Percentiles rank a stretch among this genome's conserved stretches.
These are phyloP conservation scores for Tachina grossa DNA, from an alignment of 2,888 invertebrate species.

Conservation along the genomic window DNA sequence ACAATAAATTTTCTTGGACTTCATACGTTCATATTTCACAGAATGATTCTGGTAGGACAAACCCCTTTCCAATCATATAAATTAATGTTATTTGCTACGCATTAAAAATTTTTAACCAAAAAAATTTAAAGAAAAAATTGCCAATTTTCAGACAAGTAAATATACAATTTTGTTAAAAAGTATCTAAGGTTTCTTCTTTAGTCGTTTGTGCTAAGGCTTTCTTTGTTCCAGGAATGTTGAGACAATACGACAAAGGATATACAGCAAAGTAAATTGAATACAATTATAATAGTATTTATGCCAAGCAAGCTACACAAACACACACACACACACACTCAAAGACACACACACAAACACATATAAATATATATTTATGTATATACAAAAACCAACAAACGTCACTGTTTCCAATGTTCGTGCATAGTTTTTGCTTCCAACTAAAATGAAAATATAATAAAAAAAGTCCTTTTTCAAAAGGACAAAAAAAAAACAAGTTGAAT, in stretches of 20 bases:
- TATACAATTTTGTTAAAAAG: conserved; percentile 22
- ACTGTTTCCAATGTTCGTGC: not conserved
- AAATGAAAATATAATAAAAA: conserved; percentile 40
- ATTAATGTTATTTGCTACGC: too few relatives aligned
- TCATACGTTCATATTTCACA: too few relatives aligned
- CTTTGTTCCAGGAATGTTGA: not conserved
- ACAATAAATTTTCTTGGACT: too few relatives aligned
- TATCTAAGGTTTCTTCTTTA: conserved; percentile 18
- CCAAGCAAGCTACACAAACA: too few relatives aligned
- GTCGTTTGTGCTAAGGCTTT: not conserved
- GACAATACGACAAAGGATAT: conserved; percentile 13
- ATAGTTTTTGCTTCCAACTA: conserved; percentile 23
- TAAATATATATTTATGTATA: too few relatives aligned
- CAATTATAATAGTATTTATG: conserved; percentile 17
- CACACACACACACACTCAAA: too few relatives aligned
- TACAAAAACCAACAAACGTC: not conserved
- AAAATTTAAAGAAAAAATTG: not conserved
- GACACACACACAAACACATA: too few relatives aligned
- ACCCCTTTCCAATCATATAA: too few relatives aligned
- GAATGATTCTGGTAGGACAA: too few relatives aligned
- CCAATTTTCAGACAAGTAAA: not conserved
- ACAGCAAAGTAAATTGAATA: conserved; percentile 42
- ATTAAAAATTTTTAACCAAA: too few relatives aligned
- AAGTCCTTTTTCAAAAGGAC: not conserved
- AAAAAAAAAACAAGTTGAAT: conserved; percentile 6